Base-by-base conservation (phyloP, 2,113 vertebrate species). In the Odocoileus hemionus region DNA sequence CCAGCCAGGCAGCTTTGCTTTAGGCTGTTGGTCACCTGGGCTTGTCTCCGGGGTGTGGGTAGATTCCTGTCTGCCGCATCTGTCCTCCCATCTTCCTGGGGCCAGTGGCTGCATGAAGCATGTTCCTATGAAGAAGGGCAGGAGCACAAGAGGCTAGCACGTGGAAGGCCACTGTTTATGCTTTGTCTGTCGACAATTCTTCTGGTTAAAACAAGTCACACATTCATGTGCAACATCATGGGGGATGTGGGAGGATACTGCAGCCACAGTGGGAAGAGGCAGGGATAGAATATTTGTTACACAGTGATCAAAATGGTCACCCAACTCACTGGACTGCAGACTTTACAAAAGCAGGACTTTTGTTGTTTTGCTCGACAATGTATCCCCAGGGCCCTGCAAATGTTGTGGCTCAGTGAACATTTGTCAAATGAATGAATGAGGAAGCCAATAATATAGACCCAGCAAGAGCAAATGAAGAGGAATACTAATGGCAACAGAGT, bases 391-490 rank as follows among this genome's bases (percentile, higher is more conserved):
- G 47, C 21, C 30, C n/a, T 70, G 23, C 9, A 45, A 5, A 54
- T n/a, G 21, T 15, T 74, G 82, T 61, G 17, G 21, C 52, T 97
- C 79, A 33, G 6, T 67, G 58, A 50, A 52, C 52, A n/a, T 82
- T 80, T 96, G 78, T 64, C 28, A 23, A 96, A 58, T 50, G 50
- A 86, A 61, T 45, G 23, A 74, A 95, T 12, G 70, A 91, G 21
- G 39, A 97, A 84, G 47, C 43, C n/a, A 58, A 45, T 70, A 89
- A 93, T 57, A 78, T 12, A 90, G 84, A 89, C 23, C 36, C 11
- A 5, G 15, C 11, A 87, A 64, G 28, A 64, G 23, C 26, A 83
- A 23, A 36, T 7, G 39, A 86, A 89, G 58, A 93, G 84, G 39
- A 79, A 39, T 57, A 84, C 78, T 89, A 54, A 79, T 61, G 7